A percentile compares a stretch with the other conserved stretches of the same genome.
phyloP scores from a whole-genome alignment of 2,113 vertebrate species.

The Tricholaema leucomelas region DNA sequence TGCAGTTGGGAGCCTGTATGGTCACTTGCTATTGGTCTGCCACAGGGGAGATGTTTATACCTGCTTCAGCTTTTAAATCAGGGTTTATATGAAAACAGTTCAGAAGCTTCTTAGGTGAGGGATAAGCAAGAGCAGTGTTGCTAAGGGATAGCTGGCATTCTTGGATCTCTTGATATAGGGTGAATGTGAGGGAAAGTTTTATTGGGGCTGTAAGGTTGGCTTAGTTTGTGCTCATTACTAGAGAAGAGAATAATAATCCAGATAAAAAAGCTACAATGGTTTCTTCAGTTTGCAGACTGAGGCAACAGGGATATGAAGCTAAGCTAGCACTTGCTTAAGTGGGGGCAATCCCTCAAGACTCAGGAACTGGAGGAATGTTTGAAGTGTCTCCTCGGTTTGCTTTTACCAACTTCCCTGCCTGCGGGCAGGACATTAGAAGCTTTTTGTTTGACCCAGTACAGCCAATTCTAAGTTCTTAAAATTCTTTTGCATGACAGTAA shows the following conservation, averaged over 20 bases:
- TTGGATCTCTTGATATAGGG: neutral
- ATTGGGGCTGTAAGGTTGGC: fast-evolving
- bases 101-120: neutral
- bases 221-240: neutral
- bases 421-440: neutral
- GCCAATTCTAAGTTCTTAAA: neutral
- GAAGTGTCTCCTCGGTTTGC: neutral
- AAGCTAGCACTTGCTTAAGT: neutral
- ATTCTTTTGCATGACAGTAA: neutral
- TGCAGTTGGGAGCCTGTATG: neutral
- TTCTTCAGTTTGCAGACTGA: neutral
- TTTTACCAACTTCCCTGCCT: neutral
- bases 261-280: neutral
- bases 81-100: neutral
- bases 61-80: neutral
- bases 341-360: neutral
- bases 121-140: neutral
- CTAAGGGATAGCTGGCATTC: fast-evolving
- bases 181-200: neutral
- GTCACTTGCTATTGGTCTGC: neutral
- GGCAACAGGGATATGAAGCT: neutral
- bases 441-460: neutral
- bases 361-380: neutral
- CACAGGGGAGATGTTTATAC: neutral
- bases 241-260: neutral